Base-by-base conservation (phyloP, 2,888 invertebrate genomes). In the Tachystola acroxantha region DNA sequence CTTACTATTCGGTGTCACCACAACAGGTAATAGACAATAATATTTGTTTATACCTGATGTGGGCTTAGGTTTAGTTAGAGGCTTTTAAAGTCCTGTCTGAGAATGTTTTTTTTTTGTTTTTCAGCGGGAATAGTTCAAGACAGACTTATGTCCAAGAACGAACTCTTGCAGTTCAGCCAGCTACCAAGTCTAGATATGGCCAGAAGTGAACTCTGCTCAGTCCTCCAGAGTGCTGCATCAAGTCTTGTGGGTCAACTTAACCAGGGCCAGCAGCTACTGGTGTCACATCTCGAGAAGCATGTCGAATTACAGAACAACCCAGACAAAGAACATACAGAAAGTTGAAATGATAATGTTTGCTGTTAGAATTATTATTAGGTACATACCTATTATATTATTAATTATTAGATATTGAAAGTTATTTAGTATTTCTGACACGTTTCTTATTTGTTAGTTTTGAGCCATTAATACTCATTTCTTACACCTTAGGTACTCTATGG, bases 51-150 rank as follows among this genome's bases (percentile, higher is more conserved):
- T n/a, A n/a, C n/a, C n/a, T n/a, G n/a, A n/a, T n/a, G n/a, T n/a
- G n/a, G n/a, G n/a, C n/a, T n/a, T n/a, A n/a, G n/a, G n/a, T n/a
- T n/a, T n/a, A n/a, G n/a, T n/a, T n/a, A n/a, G n/a, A n/a, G n/a
- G n/a, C n/a, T n/a, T n/a, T n/a, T n/a, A n/a, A n/a, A n/a, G n/a
- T n/a, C n/a, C n/a, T n/a, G n/a, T n/a, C n/a, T n/a, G n/a, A n/a
- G n/a, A n/a, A n/a, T n/a, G 2, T 25, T 22, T n/a, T 10, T 32
- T 14, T 42, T 40, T 35, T 43, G 36, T 43, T 28, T 81, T 81
- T 28, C 73, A 93, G 93, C 90, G 66, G 95, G 91, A n/a, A 90
- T 95, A 42, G 88, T 93, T 34, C 91, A 95, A 54, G 91, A 91
- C 31, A 88, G 82, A 39, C 69, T 95, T 16, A 53, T 95, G 49